Conservation (phyloP, 37 sponge, comb jelly and placozoan species). For the Chondrosia reniformis region DNA sequence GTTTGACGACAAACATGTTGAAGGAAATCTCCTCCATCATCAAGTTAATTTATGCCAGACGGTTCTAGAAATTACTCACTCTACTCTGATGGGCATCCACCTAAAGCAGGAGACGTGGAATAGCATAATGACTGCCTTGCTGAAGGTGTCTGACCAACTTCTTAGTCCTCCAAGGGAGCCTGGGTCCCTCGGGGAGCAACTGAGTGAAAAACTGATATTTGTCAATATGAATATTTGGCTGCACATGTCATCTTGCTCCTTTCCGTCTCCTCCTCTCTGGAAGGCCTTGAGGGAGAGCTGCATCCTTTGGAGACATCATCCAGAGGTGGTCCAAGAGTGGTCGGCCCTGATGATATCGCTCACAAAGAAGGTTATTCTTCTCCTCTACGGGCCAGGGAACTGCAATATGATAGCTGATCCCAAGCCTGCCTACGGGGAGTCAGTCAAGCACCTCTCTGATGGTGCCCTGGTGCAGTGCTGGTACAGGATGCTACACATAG, state of each 20-base stretch:
- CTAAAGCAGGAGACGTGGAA: constrained; percentile 46
- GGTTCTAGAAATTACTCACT: constrained; percentile 42
- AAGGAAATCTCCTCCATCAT: constrained; percentile 9
- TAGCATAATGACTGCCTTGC: constrained; percentile 31
- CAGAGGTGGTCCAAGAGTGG: constrained; percentile 67
- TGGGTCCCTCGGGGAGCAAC: constrained; percentile 43
- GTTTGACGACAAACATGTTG: background rate
- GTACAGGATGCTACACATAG: constrained; percentile 84
- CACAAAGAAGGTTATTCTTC: constrained; percentile 43
- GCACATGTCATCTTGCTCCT: constrained; percentile 40
- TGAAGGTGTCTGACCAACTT: constrained; percentile 45
- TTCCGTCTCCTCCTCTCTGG: constrained; percentile 83
- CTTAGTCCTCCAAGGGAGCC: constrained; percentile 55
- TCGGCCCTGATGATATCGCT: constrained; percentile 44
- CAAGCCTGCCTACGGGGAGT: constrained; percentile 22
- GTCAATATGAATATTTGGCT: constrained; percentile 76
- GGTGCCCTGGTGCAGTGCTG: constrained; percentile 76
- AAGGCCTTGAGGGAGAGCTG: constrained; percentile 68
- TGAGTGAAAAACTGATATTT: constrained; percentile 43
- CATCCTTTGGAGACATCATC: constrained; percentile 79
- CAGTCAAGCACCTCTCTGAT: constrained; percentile 14
- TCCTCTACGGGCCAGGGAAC: constrained; percentile 59
- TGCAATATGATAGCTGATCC: background rate
- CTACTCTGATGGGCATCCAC: background rate
- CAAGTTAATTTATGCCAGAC: constrained; percentile 55